Conservation (phyloP, 2,113 vertebrate genomes). For the Poeciliopsis occidentalis region DNA sequence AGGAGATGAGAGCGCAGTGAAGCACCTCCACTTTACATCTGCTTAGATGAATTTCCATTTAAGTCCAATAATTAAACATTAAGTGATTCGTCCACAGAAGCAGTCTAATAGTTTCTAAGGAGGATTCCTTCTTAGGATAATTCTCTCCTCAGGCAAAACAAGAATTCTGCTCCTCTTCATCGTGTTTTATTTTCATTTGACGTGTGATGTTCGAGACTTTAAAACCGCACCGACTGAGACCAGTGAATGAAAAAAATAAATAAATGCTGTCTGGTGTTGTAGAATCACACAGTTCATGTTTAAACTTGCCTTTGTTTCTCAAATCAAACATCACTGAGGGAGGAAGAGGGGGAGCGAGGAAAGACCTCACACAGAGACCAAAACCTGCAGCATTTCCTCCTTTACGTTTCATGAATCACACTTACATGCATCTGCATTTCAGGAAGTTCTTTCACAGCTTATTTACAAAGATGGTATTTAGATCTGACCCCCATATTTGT, state of each 20-base stretch:
- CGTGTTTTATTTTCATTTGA: not conserved
- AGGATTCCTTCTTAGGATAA: not conserved
- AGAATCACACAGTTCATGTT: not conserved
- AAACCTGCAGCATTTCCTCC: not conserved
- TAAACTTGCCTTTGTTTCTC: not conserved
- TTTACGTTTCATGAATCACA: constrained; percentile 1
- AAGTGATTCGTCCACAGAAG: not conserved
- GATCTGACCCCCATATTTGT: not conserved
- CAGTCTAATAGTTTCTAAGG: not conserved
- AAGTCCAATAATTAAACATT: constrained; percentile 1
- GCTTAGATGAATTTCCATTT: not conserved
- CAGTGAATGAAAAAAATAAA: not conserved
- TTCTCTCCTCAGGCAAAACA: not conserved
- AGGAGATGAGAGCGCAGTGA: not conserved
- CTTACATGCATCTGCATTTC: not conserved
- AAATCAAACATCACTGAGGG: not conserved
- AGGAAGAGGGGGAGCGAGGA: not conserved
- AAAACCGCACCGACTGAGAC: not conserved
- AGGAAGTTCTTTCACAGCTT: not conserved
- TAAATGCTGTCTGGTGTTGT: not conserved
- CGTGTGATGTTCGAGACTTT: not conserved
- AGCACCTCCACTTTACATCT: not conserved
- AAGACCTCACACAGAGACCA: not conserved
- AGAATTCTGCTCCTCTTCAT: not conserved
- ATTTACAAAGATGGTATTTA: not conserved